A percentile compares a stretch with the other conserved stretches of the same genome.
phyloP scores from a whole-genome alignment of 2,113 vertebrate genomes.

The Lepus timidus region DNA sequence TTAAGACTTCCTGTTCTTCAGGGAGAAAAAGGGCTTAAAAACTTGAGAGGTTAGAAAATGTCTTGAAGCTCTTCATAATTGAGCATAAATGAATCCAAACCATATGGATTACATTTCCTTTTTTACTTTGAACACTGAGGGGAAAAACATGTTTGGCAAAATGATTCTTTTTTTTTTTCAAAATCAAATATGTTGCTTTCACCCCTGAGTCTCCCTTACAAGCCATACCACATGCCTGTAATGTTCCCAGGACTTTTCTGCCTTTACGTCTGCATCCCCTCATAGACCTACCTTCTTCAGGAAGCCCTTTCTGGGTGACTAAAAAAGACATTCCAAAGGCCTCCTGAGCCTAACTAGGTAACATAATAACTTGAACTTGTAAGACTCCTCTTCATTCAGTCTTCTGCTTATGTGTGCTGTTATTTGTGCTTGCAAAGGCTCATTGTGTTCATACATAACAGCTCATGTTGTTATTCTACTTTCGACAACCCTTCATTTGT shows the following conservation, averaged over 20 bases:
- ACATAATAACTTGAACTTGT: slow-evolving; percentile 61
- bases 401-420: slow-evolving; percentile 8
- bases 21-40: slow-evolving; percentile 72
- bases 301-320: slow-evolving; percentile 36
- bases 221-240: slow-evolving; percentile 57
- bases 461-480: slow-evolving; percentile 49
- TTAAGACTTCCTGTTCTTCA: slow-evolving; percentile 76
- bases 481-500: slow-evolving; percentile 42
- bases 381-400: not conserved
- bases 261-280: slow-evolving; percentile 14
- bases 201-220: slow-evolving; percentile 70
- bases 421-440: slow-evolving; percentile 13
- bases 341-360: slow-evolving; percentile 48
- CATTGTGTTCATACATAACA: slow-evolving; percentile 43
- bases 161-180: slow-evolving; percentile 36
- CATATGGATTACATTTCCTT: slow-evolving; percentile 80
- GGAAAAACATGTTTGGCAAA: slow-evolving; percentile 81
- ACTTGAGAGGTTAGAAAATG: slow-evolving; percentile 75
- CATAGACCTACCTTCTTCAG: slow-evolving; percentile 60
- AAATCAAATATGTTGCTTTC: slow-evolving; percentile 76
- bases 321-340: slow-evolving; percentile 50
- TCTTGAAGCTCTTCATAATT: slow-evolving; percentile 76
- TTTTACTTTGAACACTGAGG: slow-evolving; percentile 77
- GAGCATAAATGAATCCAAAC: slow-evolving; percentile 70
- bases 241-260: slow-evolving; percentile 56